Percentiles rank a stretch among this genome's conserved stretches.
These are phyloP conservation scores for Ryuthela nishihirai DNA, from an alignment of 2,888 invertebrate genomes.

Conservation along the genomic window DNA sequence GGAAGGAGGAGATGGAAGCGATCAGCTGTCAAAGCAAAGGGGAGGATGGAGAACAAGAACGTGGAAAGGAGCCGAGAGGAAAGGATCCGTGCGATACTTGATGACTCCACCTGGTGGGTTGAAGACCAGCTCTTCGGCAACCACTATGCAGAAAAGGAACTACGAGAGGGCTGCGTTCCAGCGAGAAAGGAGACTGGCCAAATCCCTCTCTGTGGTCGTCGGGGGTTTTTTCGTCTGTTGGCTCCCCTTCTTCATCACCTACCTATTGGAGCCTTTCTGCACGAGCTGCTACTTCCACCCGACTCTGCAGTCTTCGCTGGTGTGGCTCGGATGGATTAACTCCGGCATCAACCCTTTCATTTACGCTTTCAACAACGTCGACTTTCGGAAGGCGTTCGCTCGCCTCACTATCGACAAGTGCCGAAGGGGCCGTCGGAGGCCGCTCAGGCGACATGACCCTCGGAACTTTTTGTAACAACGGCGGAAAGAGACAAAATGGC, in stretches of 20 bases:
- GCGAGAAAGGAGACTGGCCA: conserved; percentile 33
- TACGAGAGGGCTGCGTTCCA: conserved; percentile 38
- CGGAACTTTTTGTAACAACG: too few relatives aligned
- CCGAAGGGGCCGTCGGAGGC: conserved; percentile 13
- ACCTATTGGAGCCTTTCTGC: conserved; percentile 83
- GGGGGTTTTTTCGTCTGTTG: conserved; percentile 94
- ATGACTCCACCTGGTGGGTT: conserved; percentile 23
- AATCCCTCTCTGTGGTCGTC: conserved; percentile 33
- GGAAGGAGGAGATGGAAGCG: too few relatives aligned
- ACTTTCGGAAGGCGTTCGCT: conserved; percentile 92
- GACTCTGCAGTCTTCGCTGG: conserved; percentile 80
- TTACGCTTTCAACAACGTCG: conserved; percentile 92
- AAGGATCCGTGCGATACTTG: neutral
- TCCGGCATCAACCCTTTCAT: conserved; percentile 95
- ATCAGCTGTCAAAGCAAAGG: conserved; percentile 17
- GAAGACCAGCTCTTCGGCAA: conserved; percentile 5
- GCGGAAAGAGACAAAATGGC: too few relatives aligned
- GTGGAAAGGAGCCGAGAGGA: neutral
- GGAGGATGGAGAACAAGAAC: neutral
- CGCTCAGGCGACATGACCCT: neutral
- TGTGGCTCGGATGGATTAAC: conserved; percentile 99
- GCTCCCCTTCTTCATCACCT: conserved; percentile 95
- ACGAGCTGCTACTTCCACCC: conserved; percentile 76
- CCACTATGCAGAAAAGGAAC: conserved; percentile 25
- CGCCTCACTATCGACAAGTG: conserved; percentile 35